Base-by-base conservation (phyloP, 2,797 vertebrate species). In the Falco columbarius region DNA sequence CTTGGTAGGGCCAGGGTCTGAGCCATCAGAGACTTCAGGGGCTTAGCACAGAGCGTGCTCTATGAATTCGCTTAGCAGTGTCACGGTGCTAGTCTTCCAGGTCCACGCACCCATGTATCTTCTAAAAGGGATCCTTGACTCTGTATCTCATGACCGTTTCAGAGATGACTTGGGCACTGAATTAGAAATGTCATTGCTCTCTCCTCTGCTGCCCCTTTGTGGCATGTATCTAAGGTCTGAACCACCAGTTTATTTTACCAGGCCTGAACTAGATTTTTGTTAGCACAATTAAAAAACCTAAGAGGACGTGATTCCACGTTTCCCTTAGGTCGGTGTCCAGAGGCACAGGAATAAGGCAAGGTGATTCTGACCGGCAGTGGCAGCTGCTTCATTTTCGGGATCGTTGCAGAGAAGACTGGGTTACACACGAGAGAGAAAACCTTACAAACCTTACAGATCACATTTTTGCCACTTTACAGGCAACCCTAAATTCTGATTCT, bases 101-200 rank as follows among this genome's bases (percentile, higher is more conserved):
- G 56, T 74, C 32, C 59, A 54, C 44, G 24, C 49, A 27, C 9
- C 16, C 15, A 5, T 12, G 21, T 32, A 24, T 23, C 54, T 21
- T 80, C 49, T 86, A 8, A 63, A 73, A 82, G 72, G 22, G 12
- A 42, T 86, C 47, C 18, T 80, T 63, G 24, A 23, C 20, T 0
- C 0, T 0, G 0, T 40, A 3, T 51, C 32, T 80, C 40, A 6
- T 38, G 29, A 21, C 26, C 62, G 23, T n/a, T 66, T n/a, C 44
- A 30, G 82, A 87, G 44, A 11, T 36, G 1, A 36, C 44, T 58
- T 20, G 34, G 20, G 36, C 3, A 4, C 14, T n/a, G 23, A 56
- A 34, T 47, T 82, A 72, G 54, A 86, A 42, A 27, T 8, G 24
- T 32, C 52, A 38, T 32, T 38, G 26, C 27, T 75, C 38, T 54